A percentile compares a stretch with the other conserved stretches of the same genome.
These are phyloP conservation scores for Drosophila birchii DNA, from an alignment of 2,888 invertebrate genomes.

Conservation along the genomic window DNA sequence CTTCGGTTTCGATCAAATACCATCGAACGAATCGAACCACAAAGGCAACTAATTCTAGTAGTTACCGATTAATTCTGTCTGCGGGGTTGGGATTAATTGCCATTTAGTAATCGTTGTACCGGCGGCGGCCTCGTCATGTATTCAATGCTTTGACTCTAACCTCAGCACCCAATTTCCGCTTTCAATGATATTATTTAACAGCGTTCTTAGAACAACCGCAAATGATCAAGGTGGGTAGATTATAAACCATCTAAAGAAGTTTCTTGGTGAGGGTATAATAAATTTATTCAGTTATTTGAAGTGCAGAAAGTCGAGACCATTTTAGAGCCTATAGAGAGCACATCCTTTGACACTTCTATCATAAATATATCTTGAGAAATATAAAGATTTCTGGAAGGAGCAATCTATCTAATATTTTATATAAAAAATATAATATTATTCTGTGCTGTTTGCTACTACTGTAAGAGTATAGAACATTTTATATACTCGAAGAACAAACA, in stretches of 20 bases:
- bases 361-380: background rate
- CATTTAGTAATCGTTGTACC: constrained; percentile 34
- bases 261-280: background rate
- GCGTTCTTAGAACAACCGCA: constrained; percentile 45
- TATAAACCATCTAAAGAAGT: background rate
- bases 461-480: background rate
- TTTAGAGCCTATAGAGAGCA: background rate
- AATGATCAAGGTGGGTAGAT: constrained; percentile 36
- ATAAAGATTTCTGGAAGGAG: background rate
- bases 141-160: constrained; percentile 41
- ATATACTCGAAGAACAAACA: too few relatives aligned
- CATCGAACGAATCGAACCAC: constrained; percentile 11
- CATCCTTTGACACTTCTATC: background rate
- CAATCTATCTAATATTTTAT: background rate
- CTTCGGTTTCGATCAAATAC: constrained; percentile 24
- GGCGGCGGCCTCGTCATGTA: constrained; percentile 33
- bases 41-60: constrained; percentile 39
- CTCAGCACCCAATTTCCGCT: constrained; percentile 64
- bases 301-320: background rate
- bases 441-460: background rate
- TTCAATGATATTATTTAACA: constrained; percentile 47
- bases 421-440: background rate
- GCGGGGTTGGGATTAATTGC: constrained; percentile 44
- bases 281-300: background rate
- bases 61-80: constrained; percentile 42